Evolutionary conservation across 1,140 invertebrate species (phyloP).

Genomic region (Rhyacophila brunnea): DNA sequence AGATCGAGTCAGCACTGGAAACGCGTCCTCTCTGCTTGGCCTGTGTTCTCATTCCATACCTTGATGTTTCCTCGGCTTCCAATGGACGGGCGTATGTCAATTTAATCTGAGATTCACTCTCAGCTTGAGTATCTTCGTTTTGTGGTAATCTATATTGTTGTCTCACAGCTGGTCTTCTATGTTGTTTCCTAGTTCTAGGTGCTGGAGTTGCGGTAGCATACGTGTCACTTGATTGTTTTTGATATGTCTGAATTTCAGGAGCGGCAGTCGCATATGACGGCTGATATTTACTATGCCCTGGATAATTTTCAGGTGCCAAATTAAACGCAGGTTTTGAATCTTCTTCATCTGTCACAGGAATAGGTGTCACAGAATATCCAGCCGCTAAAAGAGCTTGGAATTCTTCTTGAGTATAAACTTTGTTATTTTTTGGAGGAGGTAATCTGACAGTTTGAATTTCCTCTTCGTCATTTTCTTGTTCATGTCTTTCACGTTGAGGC

Average conservation of each 20-base stretch:
- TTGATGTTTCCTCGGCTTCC: constrained; percentile 14
- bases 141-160: constrained; percentile 15
- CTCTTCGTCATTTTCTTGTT: constrained; percentile 8
- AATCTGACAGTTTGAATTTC: constrained; percentile 38
- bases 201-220: constrained; percentile 17
- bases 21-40: constrained; percentile 9
- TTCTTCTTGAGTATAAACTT: constrained; percentile 53
- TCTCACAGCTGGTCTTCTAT: constrained; percentile 22
- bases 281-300: constrained; percentile 27
- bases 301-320: constrained; percentile 31
- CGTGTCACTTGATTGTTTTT: constrained; percentile 24
- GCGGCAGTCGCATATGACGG: not conserved
- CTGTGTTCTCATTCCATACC: constrained; percentile 30
- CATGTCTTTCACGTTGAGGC: constrained; percentile 36
- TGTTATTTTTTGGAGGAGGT: constrained; percentile 52
- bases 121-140: constrained; percentile 10
- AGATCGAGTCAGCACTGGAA: constrained; percentile 1
- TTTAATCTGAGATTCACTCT: constrained; percentile 29
- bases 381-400: constrained; percentile 51
- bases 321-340: constrained; percentile 20
- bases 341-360: constrained; percentile 45
- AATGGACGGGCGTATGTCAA: constrained; percentile 11
- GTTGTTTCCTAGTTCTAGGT: constrained; percentile 27
- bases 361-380: constrained; percentile 52
- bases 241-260: constrained; percentile 15